Conservation (phyloP, 2,113 vertebrate genomes). For the Dromaius novaehollandiae region DNA sequence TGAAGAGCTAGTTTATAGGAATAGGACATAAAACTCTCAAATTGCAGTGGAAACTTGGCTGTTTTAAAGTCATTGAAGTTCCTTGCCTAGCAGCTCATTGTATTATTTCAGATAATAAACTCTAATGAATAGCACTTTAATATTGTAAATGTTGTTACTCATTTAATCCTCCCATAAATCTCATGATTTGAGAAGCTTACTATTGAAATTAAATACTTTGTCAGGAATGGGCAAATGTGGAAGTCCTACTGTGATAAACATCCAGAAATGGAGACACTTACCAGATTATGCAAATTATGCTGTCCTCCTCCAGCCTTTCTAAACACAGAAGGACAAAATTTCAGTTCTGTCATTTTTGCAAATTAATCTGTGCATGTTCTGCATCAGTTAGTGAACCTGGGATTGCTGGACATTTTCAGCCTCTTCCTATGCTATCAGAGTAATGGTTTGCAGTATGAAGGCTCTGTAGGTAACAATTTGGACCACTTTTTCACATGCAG, state of each 20-base stretch:
- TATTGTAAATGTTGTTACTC: slow-evolving; percentile 7
- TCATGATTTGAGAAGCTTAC: neutral
- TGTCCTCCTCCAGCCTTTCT: neutral
- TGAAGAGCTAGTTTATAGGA: neutral
- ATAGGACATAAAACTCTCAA: neutral
- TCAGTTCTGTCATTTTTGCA: neutral
- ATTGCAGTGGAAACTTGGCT: neutral
- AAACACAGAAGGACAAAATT: neutral
- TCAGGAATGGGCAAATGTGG: neutral
- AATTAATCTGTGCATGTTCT: neutral
- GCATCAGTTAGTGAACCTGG: neutral
- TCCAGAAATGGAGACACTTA: neutral
- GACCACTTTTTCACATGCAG: neutral
- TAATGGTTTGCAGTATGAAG: neutral
- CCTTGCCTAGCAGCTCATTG: neutral
- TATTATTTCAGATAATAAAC: slow-evolving; percentile 1
- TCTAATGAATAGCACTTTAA: neutral
- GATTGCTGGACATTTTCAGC: neutral
- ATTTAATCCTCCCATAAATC: slow-evolving; percentile 31
- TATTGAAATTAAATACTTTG: slow-evolving; percentile 16
- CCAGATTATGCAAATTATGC: neutral
- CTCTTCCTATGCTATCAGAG: neutral
- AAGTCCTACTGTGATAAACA: neutral
- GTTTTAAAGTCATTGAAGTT: slow-evolving; percentile 3
- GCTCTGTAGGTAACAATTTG: neutral